Evolutionary conservation across 2,888 invertebrate species (phyloP), one percentile per base, ranked within the genome.

Genomic region (Cotesia congregata): DNA sequence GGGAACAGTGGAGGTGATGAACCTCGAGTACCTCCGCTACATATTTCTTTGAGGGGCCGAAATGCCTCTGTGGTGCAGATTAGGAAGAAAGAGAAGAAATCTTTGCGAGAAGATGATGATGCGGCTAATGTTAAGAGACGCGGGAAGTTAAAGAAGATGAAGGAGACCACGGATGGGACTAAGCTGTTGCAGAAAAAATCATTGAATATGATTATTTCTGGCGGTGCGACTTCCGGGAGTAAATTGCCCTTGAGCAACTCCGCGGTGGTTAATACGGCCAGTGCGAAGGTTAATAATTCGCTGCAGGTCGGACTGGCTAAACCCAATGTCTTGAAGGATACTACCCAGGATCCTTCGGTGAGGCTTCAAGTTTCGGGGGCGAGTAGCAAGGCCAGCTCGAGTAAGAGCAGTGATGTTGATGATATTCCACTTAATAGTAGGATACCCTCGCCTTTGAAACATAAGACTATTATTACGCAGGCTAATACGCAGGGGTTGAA

Each of bases 21-120:
- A 84, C 93, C 95, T 6, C 91, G 96, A 75, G 97, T 97, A 68
- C 97, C 97, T 6, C 97, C 97, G 1, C 90, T 97, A 78, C 97
- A 97, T 88, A 97, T 97, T 84, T 96, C 96, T 76, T 90, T 97
- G 64, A 92, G 96, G 78, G 96, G 96, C 0, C 92, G 96, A 76
- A 96, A 96, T 88, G 91, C 92, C 17, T 95, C 95, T 0, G 95
- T 95, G 62, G 95, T 97, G 69, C 96, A 96, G 83, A 95, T 94
- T 85, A 93, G 94, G 86, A 94, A 94, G 71, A 94, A 94, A 83
- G 90, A 91, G 77, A 90, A 90, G 78, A 94, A 94, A 82, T 92
- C 93, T 77, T 91, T 93, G 83, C 88, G 90, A 3, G 80, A 83
- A 2, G 91, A 91, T 9, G 90, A 91, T 1, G 88, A 87, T n/a